Evolutionary conservation across 2,888 invertebrate species (phyloP).

Genomic region (Nezara viridula): DNA sequence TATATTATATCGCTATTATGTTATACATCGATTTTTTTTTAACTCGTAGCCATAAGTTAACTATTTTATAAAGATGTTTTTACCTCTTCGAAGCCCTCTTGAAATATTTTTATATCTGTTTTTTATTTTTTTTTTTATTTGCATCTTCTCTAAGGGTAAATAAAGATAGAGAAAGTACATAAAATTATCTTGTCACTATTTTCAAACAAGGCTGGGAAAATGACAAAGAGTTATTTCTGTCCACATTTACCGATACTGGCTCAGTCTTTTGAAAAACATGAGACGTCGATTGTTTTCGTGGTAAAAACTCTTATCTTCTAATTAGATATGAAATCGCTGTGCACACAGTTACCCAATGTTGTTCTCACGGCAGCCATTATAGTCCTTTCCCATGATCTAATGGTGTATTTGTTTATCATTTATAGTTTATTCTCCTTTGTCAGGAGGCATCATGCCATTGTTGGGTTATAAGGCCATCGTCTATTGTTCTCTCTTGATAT

Average conservation of each 20-base stretch:
- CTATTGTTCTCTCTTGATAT: slow-evolving; percentile 1
- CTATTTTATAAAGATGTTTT: too few species aligned
- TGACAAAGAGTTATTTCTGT: background rate
- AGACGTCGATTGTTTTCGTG: slow-evolving; percentile 10
- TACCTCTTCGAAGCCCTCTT: background rate
- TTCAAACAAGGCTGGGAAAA: background rate
- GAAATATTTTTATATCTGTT: background rate
- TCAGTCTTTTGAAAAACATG: background rate
- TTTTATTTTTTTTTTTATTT: background rate
- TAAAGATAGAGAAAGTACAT: background rate
- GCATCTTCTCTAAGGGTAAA: background rate
- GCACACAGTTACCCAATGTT: slow-evolving; percentile 1
- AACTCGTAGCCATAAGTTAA: too few species aligned
- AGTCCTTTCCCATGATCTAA: background rate
- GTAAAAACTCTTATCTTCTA: background rate
- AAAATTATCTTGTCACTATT: background rate
- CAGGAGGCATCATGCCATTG: background rate
- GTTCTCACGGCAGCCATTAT: slow-evolving; percentile 27
- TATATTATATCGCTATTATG: too few species aligned
- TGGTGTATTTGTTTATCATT: background rate
- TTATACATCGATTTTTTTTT: too few species aligned
- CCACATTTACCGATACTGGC: background rate
- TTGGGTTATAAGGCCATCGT: background rate
- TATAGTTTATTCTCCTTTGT: slow-evolving; percentile 3
- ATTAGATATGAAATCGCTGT: slow-evolving; percentile 17